These are phyloP conservation scores for Camponotus fellah DNA, from an alignment of 2,888 invertebrate genomes.

Conservation along the genomic window DNA sequence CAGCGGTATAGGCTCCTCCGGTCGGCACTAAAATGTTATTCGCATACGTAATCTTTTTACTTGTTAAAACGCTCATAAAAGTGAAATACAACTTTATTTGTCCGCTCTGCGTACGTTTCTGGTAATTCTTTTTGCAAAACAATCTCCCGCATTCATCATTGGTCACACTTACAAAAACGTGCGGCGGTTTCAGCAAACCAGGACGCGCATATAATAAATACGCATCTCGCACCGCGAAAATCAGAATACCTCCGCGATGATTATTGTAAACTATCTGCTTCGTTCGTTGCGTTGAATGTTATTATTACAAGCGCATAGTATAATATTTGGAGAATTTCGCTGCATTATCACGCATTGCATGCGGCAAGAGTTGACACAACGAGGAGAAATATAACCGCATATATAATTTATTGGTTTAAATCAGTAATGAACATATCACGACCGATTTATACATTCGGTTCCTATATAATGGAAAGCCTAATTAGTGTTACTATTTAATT, in stretches of 20 bases:
- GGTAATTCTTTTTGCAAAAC: background rate
- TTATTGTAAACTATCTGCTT: conserved; percentile 1
- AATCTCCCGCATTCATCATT: conserved; percentile 2
- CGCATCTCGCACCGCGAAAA: background rate
- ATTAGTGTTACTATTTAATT: conserved; percentile 3
- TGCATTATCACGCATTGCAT: background rate
- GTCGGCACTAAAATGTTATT: conserved; percentile 36
- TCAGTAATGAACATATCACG: background rate
- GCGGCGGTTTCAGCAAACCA: background rate
- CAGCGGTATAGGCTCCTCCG: background rate
- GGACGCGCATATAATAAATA: conserved; percentile 17
- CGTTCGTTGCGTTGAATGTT: background rate
- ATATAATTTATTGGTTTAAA: background rate
- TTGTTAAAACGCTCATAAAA: conserved; percentile 38
- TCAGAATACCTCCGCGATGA: background rate
- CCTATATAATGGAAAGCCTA: background rate
- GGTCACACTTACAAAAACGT: conserved; percentile 26
- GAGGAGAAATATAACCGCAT: background rate
- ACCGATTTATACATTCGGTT: background rate
- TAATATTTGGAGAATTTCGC: conserved; percentile 1
- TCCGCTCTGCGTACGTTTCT: background rate
- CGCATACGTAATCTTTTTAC: conserved; percentile 25
- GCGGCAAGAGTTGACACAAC: background rate
- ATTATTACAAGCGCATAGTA: conserved; percentile 5
- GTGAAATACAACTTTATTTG: conserved; percentile 23